phyloP scores from a whole-genome alignment of 2,888 invertebrate species.

The Holacanthella duospinosa region DNA sequence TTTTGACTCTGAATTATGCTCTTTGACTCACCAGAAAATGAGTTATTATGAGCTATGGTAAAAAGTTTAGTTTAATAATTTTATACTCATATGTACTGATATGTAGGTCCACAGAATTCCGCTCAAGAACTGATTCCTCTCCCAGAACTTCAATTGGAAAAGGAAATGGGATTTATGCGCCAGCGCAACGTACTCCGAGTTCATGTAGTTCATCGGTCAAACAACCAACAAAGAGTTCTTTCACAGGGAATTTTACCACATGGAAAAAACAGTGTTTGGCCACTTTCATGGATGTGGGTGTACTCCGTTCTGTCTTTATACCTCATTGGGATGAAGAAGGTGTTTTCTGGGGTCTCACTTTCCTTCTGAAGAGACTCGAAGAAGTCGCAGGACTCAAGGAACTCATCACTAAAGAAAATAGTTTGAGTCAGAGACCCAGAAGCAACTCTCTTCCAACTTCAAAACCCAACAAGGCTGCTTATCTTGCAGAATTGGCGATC shows the following conservation, averaged over 20 bases:
- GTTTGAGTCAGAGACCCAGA: conserved; percentile 51
- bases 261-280: conserved; percentile 62
- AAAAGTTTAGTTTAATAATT: neutral
- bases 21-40: neutral
- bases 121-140: conserved; percentile 36
- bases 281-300: conserved; percentile 92
- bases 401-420: conserved; percentile 21
- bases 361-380: conserved; percentile 58
- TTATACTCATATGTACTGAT: neutral
- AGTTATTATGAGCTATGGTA: neutral
- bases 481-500: conserved; percentile 28
- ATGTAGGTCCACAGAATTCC: conserved; percentile 29
- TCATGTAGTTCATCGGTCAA: conserved; percentile 8
- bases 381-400: conserved; percentile 33
- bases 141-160: conserved; percentile 35
- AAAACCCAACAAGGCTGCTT: conserved; percentile 70
- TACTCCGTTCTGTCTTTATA: conserved; percentile 86
- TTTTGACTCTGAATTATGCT: neutral
- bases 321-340: conserved; percentile 98
- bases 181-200: conserved; percentile 9
- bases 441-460: conserved; percentile 90
- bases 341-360: conserved; percentile 91
- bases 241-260: conserved; percentile 25
- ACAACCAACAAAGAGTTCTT: conserved; percentile 1
- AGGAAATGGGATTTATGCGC: conserved; percentile 19